Base-by-base conservation (phyloP, 1,140 invertebrate species). In the Saccostrea cuccullata region DNA sequence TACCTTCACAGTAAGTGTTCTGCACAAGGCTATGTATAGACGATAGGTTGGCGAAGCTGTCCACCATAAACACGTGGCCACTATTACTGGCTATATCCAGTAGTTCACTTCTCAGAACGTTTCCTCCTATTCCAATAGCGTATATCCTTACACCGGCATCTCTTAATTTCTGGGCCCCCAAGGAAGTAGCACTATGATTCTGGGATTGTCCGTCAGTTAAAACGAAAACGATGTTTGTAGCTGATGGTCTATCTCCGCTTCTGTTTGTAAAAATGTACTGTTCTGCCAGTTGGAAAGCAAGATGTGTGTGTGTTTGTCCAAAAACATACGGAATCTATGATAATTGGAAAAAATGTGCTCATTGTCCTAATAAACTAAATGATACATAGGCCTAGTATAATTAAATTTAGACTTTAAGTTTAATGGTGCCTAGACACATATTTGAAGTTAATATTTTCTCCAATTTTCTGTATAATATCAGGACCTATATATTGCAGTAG, bases 201-300 rank as follows among this genome's bases (percentile, higher is more conserved):
- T 84, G 82, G 55, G 82, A 84, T 12, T 55, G 82, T n/a, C 82
- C 82, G 47, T 84, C 82, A 55, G 82, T 84, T 23, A 84, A 40
- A 40, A 84, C 82, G 11, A 84, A 84, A 20, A 84, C 13, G 17
- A 84, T 20, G 20, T 84, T 84, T 23, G 40, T 55, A 55, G 82
- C 82, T 12, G 4, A 55, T 13, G 82, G 82, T 11, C 82, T 55
- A 40, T 84, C 82, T 55, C 82, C 82, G 8, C n/a, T n/a, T 11
- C 5, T 1, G 40, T 55, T n/a, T 84, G 82, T 84, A 11, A 84
- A 84, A 11, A 55, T 36, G 30, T 40, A 77, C 70, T 40, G 23
- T 26, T 77, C 70, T 13, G 70, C 70, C 11, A 77, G 30, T 36
- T 30, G 70, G 70, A 77, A 77, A 17, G 26, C 70, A 30, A 77